Evolutionary conservation across 2,888 invertebrate species (phyloP), one percentile per base, ranked within the genome.

Genomic region (Myopa testacea): DNA sequence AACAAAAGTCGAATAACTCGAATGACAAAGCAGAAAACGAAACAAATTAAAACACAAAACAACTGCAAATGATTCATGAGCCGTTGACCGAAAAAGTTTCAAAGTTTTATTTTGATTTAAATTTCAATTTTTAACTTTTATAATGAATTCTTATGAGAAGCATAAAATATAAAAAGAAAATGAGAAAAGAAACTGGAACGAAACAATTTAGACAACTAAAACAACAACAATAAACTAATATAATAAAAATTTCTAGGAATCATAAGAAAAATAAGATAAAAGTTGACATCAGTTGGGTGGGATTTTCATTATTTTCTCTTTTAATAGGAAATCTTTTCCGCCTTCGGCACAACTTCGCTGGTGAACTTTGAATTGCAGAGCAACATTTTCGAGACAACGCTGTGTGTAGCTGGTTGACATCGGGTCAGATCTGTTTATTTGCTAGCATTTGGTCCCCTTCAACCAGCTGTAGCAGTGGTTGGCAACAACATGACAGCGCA

Each of bases 381-480:
- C 45, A 55, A 5, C 14, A 55, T n/a, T 55, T 55, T 55, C 16
- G 45, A 71, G 77, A 90, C 79, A 91, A 88, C 65, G 91, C 89
- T 89, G 89, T 87, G 83, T 89, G 88, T 91, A 92, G 93, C 92
- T 93, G 93, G 93, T 92, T 93, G 93, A 92, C 90, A 90, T 90
- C 91, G 93, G 93, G 92, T 92, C 93, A 93, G 93, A 92, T 93
- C 91, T 87, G 84, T 87, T 86, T 84, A 81, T 82, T 87, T 85
- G 85, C 83, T 86, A 86, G 89, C 89, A 92, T 93, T 93, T 93
- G 93, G 93, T 93, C 93, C 93, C 93, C 93, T 93, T 93, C 93
- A 93, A 93, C 93, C 93, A 93, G 93, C 93, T 93, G 93, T 93
- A 92, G 92, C 88, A 89, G 89, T 88, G 86, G 80, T 89, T 89